Percentiles rank a stretch among this genome's conserved stretches.
Conservation (phyloP, 2,888 invertebrate genomes). For the Notocelia uddmanniana region DNA sequence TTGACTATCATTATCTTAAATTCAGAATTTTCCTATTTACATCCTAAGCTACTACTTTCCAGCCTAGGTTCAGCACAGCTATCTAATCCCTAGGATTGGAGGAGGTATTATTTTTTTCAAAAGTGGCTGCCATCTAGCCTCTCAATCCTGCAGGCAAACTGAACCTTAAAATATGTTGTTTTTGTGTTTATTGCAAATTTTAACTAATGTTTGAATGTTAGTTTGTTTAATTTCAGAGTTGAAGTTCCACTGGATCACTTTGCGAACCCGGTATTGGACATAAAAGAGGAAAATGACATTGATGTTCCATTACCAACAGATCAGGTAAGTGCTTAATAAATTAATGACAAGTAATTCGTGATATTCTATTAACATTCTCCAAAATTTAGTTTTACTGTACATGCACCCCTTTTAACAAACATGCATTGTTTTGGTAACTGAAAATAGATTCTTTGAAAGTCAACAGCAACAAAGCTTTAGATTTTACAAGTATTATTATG, state of each 20-base stretch:
- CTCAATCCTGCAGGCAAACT: slow-evolving; percentile 2
- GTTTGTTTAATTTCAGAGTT: slow-evolving; percentile 79
- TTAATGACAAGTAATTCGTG: background rate
- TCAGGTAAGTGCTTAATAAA: slow-evolving; percentile 87
- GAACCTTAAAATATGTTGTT: background rate
- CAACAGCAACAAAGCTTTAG: no score
- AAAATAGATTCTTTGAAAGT: no score
- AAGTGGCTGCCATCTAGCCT: background rate
- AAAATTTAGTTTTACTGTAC: background rate
- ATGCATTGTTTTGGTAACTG: background rate
- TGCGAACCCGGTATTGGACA: slow-evolving; percentile 73
- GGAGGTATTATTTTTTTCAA: background rate
- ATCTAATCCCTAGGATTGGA: slow-evolving; percentile 4
- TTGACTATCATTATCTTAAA: background rate
- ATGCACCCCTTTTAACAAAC: background rate
- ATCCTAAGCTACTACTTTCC: background rate
- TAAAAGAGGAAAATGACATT: slow-evolving; percentile 88
- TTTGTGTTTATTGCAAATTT: slow-evolving; percentile 31
- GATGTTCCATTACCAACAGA: slow-evolving; percentile 93
- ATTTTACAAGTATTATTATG: background rate
- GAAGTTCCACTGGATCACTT: slow-evolving; percentile 89
- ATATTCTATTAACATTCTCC: background rate
- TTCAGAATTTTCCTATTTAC: background rate
- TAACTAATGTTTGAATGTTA: slow-evolving; percentile 46
- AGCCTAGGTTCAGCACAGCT: background rate